These are phyloP conservation scores for Heliornis fulica DNA, from an alignment of 2,113 vertebrate species.

Conservation along the genomic window DNA sequence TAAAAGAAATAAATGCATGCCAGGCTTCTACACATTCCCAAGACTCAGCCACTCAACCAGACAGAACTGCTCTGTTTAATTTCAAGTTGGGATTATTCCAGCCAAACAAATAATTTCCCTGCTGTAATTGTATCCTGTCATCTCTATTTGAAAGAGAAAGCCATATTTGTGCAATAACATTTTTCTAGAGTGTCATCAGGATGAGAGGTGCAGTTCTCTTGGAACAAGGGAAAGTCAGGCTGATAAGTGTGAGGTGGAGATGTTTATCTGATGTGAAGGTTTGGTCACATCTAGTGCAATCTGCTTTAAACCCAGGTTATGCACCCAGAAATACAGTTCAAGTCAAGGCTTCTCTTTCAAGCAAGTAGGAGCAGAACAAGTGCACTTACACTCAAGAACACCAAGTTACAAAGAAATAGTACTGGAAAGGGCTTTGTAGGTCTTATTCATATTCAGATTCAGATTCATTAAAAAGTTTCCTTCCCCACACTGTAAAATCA, in stretches of 20 bases:
- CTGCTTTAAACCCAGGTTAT: not conserved
- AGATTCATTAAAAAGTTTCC: not conserved
- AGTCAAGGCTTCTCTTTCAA: not conserved
- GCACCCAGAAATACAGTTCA: not conserved
- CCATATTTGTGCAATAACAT: not conserved
- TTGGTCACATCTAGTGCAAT: not conserved
- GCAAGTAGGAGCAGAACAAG: not conserved
- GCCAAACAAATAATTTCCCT: not conserved
- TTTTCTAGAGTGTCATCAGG: not conserved
- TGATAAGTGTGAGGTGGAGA: not conserved
- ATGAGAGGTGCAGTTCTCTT: not conserved
- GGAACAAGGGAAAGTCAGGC: not conserved
- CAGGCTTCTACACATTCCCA: not conserved
- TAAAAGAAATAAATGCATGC: not conserved
- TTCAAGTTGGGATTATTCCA: not conserved
- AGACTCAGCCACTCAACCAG: not conserved
- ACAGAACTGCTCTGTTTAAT: not conserved
- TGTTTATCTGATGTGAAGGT: not conserved
- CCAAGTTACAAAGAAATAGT: not conserved
- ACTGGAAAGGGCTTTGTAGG: not conserved
- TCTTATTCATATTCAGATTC: not conserved
- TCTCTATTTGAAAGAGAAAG: not conserved
- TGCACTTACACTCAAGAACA: not conserved
- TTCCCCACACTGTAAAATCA: not conserved
- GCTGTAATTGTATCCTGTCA: not conserved